These are phyloP conservation scores for Vanessa atalanta DNA, from an alignment of 1,140 invertebrate genomes.

Conservation along the genomic window DNA sequence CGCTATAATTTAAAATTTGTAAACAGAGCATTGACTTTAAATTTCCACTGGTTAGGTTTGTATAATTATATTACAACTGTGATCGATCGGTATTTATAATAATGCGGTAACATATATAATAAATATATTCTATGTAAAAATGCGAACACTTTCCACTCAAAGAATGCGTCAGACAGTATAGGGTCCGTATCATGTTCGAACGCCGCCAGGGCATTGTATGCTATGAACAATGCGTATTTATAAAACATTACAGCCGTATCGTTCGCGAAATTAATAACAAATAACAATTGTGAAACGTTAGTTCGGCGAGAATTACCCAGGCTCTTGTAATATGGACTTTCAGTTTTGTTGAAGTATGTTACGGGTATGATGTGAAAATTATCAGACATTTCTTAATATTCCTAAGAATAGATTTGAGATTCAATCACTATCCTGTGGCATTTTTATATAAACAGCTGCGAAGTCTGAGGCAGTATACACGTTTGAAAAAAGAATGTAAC, in stretches of 20 bases:
- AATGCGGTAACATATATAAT: neutral
- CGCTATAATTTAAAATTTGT: too few relatives aligned
- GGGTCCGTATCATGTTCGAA: slow-evolving; percentile 62
- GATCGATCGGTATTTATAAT: neutral
- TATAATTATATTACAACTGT: too few relatives aligned
- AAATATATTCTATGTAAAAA: slow-evolving; percentile 21
- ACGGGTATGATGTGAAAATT: slow-evolving; percentile 8
- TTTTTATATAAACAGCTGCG: too few relatives aligned
- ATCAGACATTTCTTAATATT: neutral
- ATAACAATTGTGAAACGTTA: slow-evolving; percentile 79
- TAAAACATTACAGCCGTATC: slow-evolving; percentile 80
- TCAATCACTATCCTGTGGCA: too few relatives aligned
- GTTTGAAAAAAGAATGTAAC: too few relatives aligned
- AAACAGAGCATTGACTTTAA: too few relatives aligned
- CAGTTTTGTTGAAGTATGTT: slow-evolving; percentile 15
- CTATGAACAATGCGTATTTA: slow-evolving; percentile 78
- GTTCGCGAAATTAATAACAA: slow-evolving; percentile 80
- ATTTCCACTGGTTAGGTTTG: too few relatives aligned
- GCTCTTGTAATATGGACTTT: slow-evolving; percentile 53
- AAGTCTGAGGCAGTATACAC: too few relatives aligned
- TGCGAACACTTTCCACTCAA: slow-evolving; percentile 21
- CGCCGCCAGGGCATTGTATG: slow-evolving; percentile 72
- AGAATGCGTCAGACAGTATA: slow-evolving; percentile 67
- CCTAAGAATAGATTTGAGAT: too few relatives aligned
- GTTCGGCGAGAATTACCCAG: slow-evolving; percentile 73